These are phyloP conservation scores for Oryctolagus cuniculus DNA, from an alignment of 2,113 vertebrate genomes.

Conservation along the genomic window mOryCun1.1 NC_091442.1:106406501-106407000, in stretches of 20 bases:
- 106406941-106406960: constrained; percentile 85
- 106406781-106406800: background rate
- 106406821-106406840: background rate
- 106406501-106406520: background rate
- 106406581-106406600: background rate
- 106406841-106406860: background rate
- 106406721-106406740: background rate
- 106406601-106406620: background rate
- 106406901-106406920: constrained; percentile 86
- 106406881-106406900: constrained; percentile 69
- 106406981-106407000: constrained; percentile 85
- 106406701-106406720: background rate
- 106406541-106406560: background rate
- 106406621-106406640: background rate
- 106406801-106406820: background rate
- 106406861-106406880: background rate
- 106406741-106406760: background rate
- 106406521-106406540: background rate
- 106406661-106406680: background rate
- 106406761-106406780: background rate
- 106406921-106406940: constrained; percentile 83
- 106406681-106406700: background rate
- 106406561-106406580: background rate
- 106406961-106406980: constrained; percentile 82
- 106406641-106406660: background rate